Evolutionary conservation across 2,888 invertebrate species (phyloP), one percentile per base, ranked within the genome.

Genomic region (Pheosia tremula): DNA sequence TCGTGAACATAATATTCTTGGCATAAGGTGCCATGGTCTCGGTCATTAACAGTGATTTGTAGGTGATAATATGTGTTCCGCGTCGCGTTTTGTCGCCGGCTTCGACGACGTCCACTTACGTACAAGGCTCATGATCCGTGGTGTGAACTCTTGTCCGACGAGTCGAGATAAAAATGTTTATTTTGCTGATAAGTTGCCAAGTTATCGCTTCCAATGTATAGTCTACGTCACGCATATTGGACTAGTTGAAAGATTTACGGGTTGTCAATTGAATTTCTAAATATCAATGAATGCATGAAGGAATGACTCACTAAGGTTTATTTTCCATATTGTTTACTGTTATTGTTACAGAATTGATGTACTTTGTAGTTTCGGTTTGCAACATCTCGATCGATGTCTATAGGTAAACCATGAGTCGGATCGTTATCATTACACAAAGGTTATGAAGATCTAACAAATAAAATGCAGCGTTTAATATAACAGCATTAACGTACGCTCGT

Each of bases 11-110:
- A 7, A 39, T 55, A 13, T 39, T 43, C 58, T 65, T 47, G 55
- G 56, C 50, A 11, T 39, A 49, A 52, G 60, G 56, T 59, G 64
- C 65, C 58, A 65, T 67, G 74, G 69, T 64, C 67, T 70, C 64
- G 77, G 75, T 75, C 76, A 77, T 82, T 82, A 80, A 69, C 79
- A 75, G 71, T 78, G 74, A 79, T 82, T 80, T 81, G 78, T 77
- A 72, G 75, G 77, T 81, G 80, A 76, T 83, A 83, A 85, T 85
- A 70, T 73, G 66, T 72, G 66, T 76, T 75, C 69, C 72, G 66
- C 72, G 63, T 65, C 69, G 59, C 64, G 58, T 60, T 60, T 66
- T 55, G 68, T 71, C 62, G 63, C 50, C 57, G 50, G 24, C 24
- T 0, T 4, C 64, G 60, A 56, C 65, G 56, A 53, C 61, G 60